These are phyloP conservation scores for Micropoecilia bifurca DNA, from an alignment of 2,797 vertebrate genomes.

Conservation along the genomic window DNA sequence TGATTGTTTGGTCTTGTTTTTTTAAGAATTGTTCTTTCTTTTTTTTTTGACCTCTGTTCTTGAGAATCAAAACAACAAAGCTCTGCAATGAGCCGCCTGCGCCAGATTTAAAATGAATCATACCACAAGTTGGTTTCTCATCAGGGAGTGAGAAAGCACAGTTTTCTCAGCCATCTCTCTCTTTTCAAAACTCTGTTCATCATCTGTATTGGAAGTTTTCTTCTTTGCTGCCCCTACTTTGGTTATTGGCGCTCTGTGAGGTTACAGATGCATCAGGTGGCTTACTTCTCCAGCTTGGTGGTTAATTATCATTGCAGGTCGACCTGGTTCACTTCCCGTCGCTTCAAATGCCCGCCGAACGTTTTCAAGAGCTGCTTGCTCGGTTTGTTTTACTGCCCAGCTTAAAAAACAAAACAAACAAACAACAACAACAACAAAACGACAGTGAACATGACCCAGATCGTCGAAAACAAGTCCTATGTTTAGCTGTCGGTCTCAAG, in stretches of 20 bases:
- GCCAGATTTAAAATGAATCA: constrained; percentile 21
- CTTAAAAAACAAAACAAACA: background rate
- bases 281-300: constrained; percentile 33
- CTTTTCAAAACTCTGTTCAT: background rate
- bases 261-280: background rate
- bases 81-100: background rate
- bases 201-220: background rate
- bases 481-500: background rate
- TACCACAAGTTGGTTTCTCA: background rate
- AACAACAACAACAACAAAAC: too few species aligned
- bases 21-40: background rate
- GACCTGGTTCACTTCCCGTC: background rate
- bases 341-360: background rate
- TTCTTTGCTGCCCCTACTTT: background rate
- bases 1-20: background rate
- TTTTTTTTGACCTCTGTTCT: background rate
- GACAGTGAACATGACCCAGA: background rate
- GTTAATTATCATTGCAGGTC: background rate
- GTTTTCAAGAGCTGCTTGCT: background rate
- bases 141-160: background rate
- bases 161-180: background rate
- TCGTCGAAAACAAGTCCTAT: background rate
- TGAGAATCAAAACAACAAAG: background rate
- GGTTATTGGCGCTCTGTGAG: background rate
- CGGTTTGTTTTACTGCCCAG: background rate